Conservation (phyloP, 2,113 vertebrate species). For the Myiozetetes cayanensis region DNA sequence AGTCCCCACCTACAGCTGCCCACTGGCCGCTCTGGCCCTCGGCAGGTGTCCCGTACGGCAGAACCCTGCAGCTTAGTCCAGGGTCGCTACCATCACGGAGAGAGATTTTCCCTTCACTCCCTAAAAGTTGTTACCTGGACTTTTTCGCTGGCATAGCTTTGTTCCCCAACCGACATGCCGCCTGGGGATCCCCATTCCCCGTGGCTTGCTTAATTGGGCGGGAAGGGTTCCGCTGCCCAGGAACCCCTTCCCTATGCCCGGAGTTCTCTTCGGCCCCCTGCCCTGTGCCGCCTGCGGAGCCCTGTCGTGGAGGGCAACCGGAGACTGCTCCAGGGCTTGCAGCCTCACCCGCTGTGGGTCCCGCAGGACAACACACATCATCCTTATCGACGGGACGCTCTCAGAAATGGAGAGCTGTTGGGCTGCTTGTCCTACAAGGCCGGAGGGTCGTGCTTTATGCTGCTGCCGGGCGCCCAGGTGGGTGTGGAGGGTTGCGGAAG, state of each 20-base stretch:
- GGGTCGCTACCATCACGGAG: neutral
- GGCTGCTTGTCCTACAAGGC: too few relatives aligned
- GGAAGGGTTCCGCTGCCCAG: neutral
- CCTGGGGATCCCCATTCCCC: rapidly evolving
- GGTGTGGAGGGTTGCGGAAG: too few relatives aligned
- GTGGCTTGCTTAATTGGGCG: rapidly evolving
- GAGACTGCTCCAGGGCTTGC: neutral
- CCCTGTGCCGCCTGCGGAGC: neutral
- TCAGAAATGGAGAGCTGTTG: neutral
- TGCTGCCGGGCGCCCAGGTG: neutral
- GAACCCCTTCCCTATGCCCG: rapidly evolving
- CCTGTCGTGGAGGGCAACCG: rapidly evolving
- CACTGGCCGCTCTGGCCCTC: neutral
- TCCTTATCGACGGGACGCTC: neutral
- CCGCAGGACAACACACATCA: neutral
- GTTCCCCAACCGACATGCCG: neutral
- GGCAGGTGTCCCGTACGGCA: neutral
- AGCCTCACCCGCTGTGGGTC: neutral
- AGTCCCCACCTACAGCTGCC: neutral
- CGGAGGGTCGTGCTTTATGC: neutral
- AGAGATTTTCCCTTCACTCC: neutral
- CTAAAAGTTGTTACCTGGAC: neutral
- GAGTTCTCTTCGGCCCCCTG: neutral
- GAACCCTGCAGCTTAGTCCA: neutral
- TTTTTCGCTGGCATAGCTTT: neutral